Percentiles rank a stretch among this genome's conserved stretches.
These are phyloP conservation scores for Ramphastos sulfuratus DNA, from an alignment of 2,113 vertebrate species.

Conservation along the genomic window DNA sequence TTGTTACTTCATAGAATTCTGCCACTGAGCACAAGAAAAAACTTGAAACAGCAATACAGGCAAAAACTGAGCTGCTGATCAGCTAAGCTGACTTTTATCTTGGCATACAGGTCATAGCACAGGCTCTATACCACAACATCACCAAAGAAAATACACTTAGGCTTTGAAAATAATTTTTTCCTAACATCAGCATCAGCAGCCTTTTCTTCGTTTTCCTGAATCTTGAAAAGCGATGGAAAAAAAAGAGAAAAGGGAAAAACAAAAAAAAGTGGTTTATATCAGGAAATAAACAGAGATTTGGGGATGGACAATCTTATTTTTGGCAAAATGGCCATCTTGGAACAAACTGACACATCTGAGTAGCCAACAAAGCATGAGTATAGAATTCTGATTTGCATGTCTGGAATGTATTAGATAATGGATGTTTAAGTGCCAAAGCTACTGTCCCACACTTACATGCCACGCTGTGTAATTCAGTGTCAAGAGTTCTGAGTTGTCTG, in stretches of 20 bases:
- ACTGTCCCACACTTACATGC: not conserved
- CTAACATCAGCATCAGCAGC: slow-evolving; percentile 60
- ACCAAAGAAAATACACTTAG: not conserved
- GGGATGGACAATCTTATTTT: not conserved
- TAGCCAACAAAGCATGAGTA: not conserved
- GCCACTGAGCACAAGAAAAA: slow-evolving; percentile 43
- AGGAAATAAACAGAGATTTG: not conserved
- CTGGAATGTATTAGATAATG: not conserved
- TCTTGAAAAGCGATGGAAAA: slow-evolving; percentile 59
- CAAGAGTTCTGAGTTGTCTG: not conserved
- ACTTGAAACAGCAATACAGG: not conserved
- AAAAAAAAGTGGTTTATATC: not conserved
- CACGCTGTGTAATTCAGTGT: not conserved
- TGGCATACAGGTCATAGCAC: slow-evolving; percentile 1
- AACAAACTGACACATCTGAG: not conserved
- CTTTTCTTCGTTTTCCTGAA: slow-evolving; percentile 68
- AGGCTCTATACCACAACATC: slow-evolving; percentile 45
- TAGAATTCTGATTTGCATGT: not conserved
- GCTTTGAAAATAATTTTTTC: slow-evolving; percentile 23
- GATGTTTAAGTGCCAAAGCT: not conserved
- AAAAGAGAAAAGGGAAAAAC: not conserved
- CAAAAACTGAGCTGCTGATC: slow-evolving; percentile 11
- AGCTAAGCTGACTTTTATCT: slow-evolving; percentile 12
- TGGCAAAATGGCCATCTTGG: not conserved
- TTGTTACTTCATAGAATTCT: slow-evolving; percentile 33